These are phyloP conservation scores for Lucilia cuprina DNA, from an alignment of 1,140 invertebrate genomes.

Conservation along the genomic window DNA sequence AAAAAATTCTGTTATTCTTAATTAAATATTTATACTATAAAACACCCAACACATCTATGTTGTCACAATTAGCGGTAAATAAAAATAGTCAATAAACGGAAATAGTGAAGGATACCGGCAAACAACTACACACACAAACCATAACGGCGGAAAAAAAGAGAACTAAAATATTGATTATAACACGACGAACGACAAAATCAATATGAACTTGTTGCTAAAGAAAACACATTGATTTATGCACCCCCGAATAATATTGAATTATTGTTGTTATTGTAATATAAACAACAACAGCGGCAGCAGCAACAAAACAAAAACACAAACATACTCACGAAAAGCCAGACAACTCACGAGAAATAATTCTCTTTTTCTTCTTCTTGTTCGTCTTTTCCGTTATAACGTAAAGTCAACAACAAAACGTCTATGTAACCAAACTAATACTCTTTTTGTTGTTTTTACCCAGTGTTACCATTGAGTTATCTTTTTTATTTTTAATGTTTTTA, in stretches of 20 bases:
- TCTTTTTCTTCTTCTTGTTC: neutral
- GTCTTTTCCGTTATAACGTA: neutral
- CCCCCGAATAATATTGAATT: neutral
- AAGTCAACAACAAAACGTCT: neutral
- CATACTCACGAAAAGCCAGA: neutral
- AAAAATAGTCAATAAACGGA: neutral
- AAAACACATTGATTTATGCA: constrained; percentile 34
- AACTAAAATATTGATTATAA: constrained; percentile 28
- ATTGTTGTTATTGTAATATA: neutral
- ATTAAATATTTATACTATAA: neutral
- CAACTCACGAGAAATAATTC: neutral
- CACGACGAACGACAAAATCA: constrained; percentile 25
- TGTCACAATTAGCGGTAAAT: neutral
- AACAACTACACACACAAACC: neutral
- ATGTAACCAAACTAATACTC: neutral
- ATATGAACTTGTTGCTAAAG: constrained; percentile 37
- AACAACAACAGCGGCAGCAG: neutral
- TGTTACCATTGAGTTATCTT: no score
- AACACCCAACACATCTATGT: neutral
- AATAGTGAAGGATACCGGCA: constrained; percentile 18
- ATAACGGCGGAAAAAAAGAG: neutral
- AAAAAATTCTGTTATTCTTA: neutral
- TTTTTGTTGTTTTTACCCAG: neutral
- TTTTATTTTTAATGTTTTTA: no score
- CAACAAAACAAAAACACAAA: neutral